Base-by-base conservation (phyloP, 1,140 invertebrate genomes). In the Penaeus japonicus region DNA sequence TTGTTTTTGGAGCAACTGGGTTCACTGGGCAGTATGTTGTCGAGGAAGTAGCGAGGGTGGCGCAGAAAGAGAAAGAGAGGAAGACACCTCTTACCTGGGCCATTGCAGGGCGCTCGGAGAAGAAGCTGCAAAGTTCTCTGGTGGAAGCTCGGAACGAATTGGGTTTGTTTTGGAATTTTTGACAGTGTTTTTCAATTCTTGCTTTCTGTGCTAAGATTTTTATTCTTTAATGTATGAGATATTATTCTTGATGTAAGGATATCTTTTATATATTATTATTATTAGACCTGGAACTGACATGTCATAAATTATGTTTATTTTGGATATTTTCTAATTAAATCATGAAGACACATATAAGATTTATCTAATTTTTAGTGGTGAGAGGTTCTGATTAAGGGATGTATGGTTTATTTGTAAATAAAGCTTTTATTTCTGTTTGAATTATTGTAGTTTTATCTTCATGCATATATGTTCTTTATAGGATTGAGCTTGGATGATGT, bases 1-100 rank as follows among this genome's bases (percentile, higher is more conserved):
- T 97, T 1, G 94, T 97, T 90, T 97, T 97, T 92, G 97, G 97
- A 53, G 97, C 96, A 7, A 95, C 95, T 22, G 97, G 97, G 27
- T 98, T 96, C 91, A 98, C 97, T 17, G 97, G 97, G 0, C 95
- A 95, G 92, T 95, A 95, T 93, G 95, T 96, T 5, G 95, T 96
- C 0, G 94, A 94, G 91, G 94, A 96, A 92, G 93, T 95, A 15
- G 94, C 93, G 1, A 92, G 93, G 57, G 92, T 95, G 0, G 92
- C 93, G 93, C 94, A 89, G 92, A 94, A 57, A 92, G 94, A 75
- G 89, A 88, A 62, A 65, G 91, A 87, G 77, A 85, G 78, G 24
- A 73, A 78, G 4, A 30, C 59, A 0, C 73, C 90, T 24, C 87
- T 96, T 20, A 77, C 84, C 27, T 90, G 90, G 90, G 90, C 90